These are phyloP conservation scores for Diabrotica undecimpunctata DNA, from an alignment of 1,140 invertebrate genomes.

Conservation along the genomic window DNA sequence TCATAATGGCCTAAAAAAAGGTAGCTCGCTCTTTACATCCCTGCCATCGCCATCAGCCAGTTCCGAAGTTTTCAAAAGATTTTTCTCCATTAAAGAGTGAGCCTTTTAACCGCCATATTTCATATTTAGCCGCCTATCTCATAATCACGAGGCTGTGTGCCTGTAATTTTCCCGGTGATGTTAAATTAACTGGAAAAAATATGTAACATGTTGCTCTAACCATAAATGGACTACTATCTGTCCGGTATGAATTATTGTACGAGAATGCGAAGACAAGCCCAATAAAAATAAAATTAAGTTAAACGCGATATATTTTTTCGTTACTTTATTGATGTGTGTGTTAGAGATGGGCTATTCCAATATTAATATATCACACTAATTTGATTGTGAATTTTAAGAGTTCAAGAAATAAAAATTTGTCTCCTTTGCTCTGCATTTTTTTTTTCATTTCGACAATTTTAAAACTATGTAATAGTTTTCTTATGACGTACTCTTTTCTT, in stretches of 20 bases:
- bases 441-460: too few relatives aligned
- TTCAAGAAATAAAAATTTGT: too few relatives aligned
- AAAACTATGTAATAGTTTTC: too few relatives aligned
- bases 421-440: too few relatives aligned
- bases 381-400: too few relatives aligned
- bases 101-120: slow-evolving; percentile 2
- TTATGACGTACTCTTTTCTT: too few relatives aligned
- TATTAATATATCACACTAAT: too few relatives aligned
- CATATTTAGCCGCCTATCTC: not conserved
- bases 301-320: not conserved
- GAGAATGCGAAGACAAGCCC: not conserved
- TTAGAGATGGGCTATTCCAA: too few relatives aligned
- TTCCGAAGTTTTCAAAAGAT: slow-evolving; percentile 2
- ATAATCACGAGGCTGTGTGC: not conserved
- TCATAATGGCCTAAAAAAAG: too few relatives aligned
- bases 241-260: not conserved
- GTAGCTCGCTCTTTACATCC: too few relatives aligned
- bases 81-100: slow-evolving; percentile 2
- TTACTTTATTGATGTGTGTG: not conserved
- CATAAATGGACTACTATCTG: not conserved
- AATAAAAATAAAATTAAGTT: not conserved
- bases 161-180: not conserved
- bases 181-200: slow-evolving; percentile 3
- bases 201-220: slow-evolving; percentile 2
- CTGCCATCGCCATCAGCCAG: not conserved